phyloP scores from a whole-genome alignment of 2,113 vertebrate species.

The Nibea albiflora region DNA sequence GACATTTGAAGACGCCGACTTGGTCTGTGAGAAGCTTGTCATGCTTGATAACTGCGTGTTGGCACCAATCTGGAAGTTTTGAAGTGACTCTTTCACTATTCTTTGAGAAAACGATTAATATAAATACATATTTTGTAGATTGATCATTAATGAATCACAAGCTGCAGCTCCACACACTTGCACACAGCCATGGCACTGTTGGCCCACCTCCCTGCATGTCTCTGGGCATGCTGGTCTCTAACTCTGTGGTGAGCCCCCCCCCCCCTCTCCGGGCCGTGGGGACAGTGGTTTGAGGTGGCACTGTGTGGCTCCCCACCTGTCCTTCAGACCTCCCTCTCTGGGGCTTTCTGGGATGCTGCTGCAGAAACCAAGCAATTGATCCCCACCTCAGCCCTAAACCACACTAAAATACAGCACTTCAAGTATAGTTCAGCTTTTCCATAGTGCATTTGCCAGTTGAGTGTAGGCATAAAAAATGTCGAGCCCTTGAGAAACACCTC shows the following conservation, averaged over 20 bases:
- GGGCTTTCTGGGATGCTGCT: conserved; percentile 77
- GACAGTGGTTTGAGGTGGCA: conserved; percentile 79
- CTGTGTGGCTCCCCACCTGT: conserved; percentile 73
- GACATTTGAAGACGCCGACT: background rate
- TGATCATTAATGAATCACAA: background rate
- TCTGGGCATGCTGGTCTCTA: conserved; percentile 32
- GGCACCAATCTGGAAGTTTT: background rate
- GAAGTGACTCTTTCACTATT: background rate
- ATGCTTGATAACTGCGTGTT: background rate
- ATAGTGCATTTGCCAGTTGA: conserved; percentile 78
- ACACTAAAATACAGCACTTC: conserved; percentile 78
- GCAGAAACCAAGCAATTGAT: conserved; percentile 77
- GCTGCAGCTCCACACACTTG: background rate
- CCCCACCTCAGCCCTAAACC: conserved; percentile 75
- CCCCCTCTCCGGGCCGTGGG: conserved; percentile 21
- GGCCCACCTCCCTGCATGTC: conserved; percentile 52
- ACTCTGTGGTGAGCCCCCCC: conserved; percentile 52
- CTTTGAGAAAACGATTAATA: background rate
- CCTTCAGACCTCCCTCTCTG: conserved; percentile 64
- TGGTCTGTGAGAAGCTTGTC: background rate
- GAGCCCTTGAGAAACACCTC: conserved; percentile 85
- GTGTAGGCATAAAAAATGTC: conserved; percentile 77
- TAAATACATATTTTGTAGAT: background rate
- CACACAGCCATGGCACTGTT: conserved; percentile 32
- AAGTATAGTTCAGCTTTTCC: conserved; percentile 81